phyloP scores from a whole-genome alignment of 2,113 vertebrate genomes.

The Podiceps cristatus region DNA sequence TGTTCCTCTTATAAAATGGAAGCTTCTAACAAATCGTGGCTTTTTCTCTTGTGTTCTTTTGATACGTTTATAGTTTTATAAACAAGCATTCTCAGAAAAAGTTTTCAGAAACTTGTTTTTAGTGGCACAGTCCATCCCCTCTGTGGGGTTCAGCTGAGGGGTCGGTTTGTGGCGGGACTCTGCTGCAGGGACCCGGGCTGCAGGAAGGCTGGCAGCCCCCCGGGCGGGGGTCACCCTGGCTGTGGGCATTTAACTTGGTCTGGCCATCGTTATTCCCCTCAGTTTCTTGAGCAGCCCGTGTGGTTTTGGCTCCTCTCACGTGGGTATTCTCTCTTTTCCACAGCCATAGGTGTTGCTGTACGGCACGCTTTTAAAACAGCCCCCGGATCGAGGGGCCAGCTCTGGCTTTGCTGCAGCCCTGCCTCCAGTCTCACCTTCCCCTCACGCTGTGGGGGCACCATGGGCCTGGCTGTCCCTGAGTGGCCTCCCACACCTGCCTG shows the following conservation, averaged over 20 bases:
- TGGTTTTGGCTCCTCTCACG: not conserved
- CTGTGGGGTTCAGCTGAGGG: not conserved
- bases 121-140: rapidly evolving
- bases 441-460: rapidly evolving
- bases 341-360: rapidly evolving
- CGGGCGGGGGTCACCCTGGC: rapidly evolving
- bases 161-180: rapidly evolving
- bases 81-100: not conserved
- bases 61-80: not conserved
- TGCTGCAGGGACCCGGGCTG: rapidly evolving
- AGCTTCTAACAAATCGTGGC: not conserved
- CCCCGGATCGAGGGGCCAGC: rapidly evolving
- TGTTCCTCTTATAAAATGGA: conserved; percentile 35
- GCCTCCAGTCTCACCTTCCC: not conserved
- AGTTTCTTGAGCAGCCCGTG: rapidly evolving
- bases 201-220: not conserved
- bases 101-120: not conserved
- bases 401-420: not conserved
- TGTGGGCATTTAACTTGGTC: too few relatives aligned
- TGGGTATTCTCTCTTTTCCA: rapidly evolving
- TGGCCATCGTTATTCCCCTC: not conserved
- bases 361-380: rapidly evolving
- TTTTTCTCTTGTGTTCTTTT: not conserved
- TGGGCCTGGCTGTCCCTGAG: not conserved
- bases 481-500: too few relatives aligned